These are phyloP conservation scores for Condylura cristata DNA, from an alignment of 2,113 vertebrate genomes.

Conservation along the genomic window DNA sequence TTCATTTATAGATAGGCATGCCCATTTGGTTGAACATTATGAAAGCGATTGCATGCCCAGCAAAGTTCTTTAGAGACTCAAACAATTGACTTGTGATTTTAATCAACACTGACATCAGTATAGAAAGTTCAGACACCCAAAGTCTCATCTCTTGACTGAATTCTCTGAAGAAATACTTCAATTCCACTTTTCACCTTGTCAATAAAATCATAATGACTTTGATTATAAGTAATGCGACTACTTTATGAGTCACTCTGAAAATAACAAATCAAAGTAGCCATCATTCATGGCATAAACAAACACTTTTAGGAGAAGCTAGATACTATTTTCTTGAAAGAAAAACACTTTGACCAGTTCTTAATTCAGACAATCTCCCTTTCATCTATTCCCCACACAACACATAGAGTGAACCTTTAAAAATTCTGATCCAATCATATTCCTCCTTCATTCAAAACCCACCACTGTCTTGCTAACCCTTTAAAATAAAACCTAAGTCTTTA, in stretches of 20 bases:
- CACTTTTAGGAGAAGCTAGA: neutral
- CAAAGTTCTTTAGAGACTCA: neutral
- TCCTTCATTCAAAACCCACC: neutral
- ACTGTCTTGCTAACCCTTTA: neutral
- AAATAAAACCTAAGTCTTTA: neutral
- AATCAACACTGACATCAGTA: slow-evolving; percentile 5
- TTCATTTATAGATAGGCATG: slow-evolving; percentile 46
- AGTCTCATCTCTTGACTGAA: neutral
- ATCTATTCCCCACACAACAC: neutral
- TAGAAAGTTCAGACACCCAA: neutral
- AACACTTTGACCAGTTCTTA: neutral
- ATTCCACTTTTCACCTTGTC: neutral
- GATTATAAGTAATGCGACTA: slow-evolving; percentile 52
- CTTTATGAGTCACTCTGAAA: slow-evolving; percentile 47
- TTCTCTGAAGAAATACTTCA: slow-evolving; percentile 25
- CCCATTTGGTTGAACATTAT: slow-evolving; percentile 14
- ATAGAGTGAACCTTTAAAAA: neutral
- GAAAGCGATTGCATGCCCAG: neutral
- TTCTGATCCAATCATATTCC: neutral
- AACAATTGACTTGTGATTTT: slow-evolving; percentile 21
- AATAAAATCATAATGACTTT: neutral
- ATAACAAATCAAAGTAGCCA: slow-evolving; percentile 21
- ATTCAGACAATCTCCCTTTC: neutral
- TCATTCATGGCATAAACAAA: slow-evolving; percentile 27
- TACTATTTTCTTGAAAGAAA: slow-evolving; percentile 20